phyloP scores from a whole-genome alignment of 2,888 invertebrate genomes.

The Rhodophaea formosa region DNA sequence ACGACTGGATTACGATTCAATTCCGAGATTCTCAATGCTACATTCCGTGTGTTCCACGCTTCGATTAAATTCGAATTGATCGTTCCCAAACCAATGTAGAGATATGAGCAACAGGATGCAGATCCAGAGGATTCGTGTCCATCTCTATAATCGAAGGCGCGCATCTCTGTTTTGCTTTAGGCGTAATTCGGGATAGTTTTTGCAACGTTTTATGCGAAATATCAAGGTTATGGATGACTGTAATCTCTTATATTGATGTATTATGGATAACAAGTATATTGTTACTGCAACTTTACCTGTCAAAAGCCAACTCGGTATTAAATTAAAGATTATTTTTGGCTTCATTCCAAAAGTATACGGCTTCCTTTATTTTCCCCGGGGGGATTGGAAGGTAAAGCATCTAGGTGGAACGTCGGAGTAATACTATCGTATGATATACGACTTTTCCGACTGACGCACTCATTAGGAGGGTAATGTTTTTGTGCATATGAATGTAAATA shows the following conservation, averaged over 20 bases:
- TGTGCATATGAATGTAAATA: too few relatives aligned
- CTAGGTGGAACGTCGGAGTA: too few relatives aligned
- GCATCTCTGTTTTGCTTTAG: conserved; percentile 5
- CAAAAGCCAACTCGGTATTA: not conserved
- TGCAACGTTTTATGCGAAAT: not conserved
- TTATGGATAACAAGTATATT: not conserved
- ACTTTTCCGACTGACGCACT: too few relatives aligned
- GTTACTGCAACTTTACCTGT: not conserved
- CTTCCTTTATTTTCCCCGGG: not conserved
- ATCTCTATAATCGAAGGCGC: not conserved
- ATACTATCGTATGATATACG: too few relatives aligned
- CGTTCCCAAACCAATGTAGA: too few relatives aligned
- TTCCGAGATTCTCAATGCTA: too few relatives aligned
- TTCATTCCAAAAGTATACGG: not conserved
- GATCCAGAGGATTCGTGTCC: too few relatives aligned
- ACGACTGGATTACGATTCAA: too few relatives aligned
- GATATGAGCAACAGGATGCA: too few relatives aligned
- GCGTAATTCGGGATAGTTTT: not conserved
- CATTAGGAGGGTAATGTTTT: too few relatives aligned
- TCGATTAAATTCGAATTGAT: too few relatives aligned
- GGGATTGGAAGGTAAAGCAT: not conserved
- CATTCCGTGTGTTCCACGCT: too few relatives aligned
- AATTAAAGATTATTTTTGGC: not conserved
- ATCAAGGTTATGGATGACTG: not conserved
- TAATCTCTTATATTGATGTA: not conserved